These are phyloP conservation scores for Avahi laniger DNA, from an alignment of 2,797 vertebrate genomes.

Conservation along the genomic window DNA sequence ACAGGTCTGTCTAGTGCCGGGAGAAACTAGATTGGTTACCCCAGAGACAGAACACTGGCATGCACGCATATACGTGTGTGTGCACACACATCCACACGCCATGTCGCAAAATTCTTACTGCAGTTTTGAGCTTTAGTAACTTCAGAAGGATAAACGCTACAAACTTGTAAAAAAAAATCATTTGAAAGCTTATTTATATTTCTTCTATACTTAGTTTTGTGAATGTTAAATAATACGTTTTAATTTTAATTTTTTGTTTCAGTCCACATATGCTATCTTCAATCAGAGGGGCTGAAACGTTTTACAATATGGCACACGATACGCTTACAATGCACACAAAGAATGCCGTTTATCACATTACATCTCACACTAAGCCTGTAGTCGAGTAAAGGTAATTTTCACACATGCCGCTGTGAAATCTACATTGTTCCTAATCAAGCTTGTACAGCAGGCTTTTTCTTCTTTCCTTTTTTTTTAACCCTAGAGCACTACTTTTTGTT, in stretches of 20 bases:
- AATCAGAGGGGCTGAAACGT: background rate
- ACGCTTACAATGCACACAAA: background rate
- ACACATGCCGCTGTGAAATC: background rate
- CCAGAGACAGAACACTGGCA: background rate
- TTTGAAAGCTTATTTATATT: background rate
- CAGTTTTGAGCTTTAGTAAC: background rate
- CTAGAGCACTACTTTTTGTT: background rate
- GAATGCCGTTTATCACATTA: background rate
- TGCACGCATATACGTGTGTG: rapidly evolving
- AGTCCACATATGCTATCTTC: background rate
- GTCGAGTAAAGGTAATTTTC: background rate
- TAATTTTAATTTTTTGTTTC: background rate
- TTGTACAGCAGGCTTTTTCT: background rate
- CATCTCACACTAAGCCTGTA: background rate
- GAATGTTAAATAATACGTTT: background rate
- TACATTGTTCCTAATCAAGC: background rate
- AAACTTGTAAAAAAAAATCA: background rate
- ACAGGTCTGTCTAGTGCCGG: background rate
- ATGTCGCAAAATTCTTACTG: background rate
- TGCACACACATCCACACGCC: background rate
- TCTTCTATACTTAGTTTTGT: background rate
- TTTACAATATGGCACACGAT: background rate
- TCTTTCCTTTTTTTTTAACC: background rate
- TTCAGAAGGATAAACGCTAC: background rate
- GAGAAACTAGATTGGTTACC: background rate